Percentiles rank a stretch among this genome's conserved stretches.
phyloP scores from a whole-genome alignment of 2,797 vertebrate genomes.

The Fringilla coelebs region DNA sequence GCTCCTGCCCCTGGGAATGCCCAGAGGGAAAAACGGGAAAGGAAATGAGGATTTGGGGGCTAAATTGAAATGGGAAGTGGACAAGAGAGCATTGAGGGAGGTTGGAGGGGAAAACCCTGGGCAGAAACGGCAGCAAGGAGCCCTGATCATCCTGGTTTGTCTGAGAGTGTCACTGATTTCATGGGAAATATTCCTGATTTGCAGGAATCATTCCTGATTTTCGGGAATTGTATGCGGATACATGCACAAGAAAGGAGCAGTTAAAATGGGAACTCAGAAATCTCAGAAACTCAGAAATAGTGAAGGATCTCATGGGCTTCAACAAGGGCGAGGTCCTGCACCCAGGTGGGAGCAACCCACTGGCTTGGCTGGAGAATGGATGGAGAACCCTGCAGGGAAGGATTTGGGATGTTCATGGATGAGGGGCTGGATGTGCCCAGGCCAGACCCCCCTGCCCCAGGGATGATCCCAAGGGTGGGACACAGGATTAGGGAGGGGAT shows the following conservation, averaged over 20 bases:
- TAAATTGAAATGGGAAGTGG: slow-evolving; percentile 42
- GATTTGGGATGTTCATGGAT: background rate
- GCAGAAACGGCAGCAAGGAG: background rate
- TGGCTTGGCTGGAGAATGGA: fast-evolving
- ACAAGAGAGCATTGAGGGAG: slow-evolving; percentile 19
- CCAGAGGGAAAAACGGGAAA: background rate
- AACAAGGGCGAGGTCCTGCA: too few relatives aligned
- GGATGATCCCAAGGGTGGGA: background rate
- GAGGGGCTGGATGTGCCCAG: background rate
- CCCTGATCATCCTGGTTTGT: background rate
- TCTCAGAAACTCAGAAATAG: too few relatives aligned
- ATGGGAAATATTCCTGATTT: background rate
- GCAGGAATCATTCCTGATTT: background rate
- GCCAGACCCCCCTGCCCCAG: background rate
- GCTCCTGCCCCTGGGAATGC: background rate
- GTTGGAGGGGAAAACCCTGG: background rate
- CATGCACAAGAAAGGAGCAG: fast-evolving
- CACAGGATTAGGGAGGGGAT: background rate
- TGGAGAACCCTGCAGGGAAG: background rate
- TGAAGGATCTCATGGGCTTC: background rate
- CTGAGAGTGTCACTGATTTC: fast-evolving
- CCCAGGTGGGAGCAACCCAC: fast-evolving
- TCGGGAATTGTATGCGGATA: fast-evolving
- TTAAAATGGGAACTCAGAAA: fast-evolving
- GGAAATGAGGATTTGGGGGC: slow-evolving; percentile 39